Conservation (phyloP, 2,113 vertebrate genomes). For the Meriones unguiculatus region DNA sequence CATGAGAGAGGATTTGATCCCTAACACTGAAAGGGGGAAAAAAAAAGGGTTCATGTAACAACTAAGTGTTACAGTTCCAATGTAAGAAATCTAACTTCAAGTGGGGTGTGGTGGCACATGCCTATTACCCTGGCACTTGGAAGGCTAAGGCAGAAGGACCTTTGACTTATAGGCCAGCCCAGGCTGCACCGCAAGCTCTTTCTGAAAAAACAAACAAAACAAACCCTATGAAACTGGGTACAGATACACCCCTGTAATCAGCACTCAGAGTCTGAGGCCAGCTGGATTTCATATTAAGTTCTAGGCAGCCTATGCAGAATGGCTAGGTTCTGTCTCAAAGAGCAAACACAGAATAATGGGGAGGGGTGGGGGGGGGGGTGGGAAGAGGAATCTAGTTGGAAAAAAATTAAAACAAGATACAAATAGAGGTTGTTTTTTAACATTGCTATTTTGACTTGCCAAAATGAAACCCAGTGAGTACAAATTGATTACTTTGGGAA, state of each 20-base stretch:
- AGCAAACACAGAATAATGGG: background rate
- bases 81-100: background rate
- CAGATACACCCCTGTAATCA: background rate
- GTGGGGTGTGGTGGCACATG: background rate
- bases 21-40: background rate
- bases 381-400: background rate
- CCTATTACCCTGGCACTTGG: background rate
- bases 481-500: conserved; percentile 18
- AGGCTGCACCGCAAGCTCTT: background rate
- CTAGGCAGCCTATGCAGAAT: background rate
- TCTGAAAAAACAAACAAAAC: background rate
- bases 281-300: background rate
- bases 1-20: background rate
- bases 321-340: background rate
- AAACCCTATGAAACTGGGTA: background rate
- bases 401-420: conserved; percentile 22
- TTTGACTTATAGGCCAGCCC: background rate
- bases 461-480: conserved; percentile 17
- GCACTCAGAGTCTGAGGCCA: background rate
- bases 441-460: background rate
- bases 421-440: conserved; percentile 33
- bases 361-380: accelerated
- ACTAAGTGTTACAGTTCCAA: background rate
- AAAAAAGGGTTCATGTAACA: background rate
- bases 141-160: background rate